phyloP scores from a whole-genome alignment of 2,113 vertebrate species.

The Diphyllodes magnificus region DNA sequence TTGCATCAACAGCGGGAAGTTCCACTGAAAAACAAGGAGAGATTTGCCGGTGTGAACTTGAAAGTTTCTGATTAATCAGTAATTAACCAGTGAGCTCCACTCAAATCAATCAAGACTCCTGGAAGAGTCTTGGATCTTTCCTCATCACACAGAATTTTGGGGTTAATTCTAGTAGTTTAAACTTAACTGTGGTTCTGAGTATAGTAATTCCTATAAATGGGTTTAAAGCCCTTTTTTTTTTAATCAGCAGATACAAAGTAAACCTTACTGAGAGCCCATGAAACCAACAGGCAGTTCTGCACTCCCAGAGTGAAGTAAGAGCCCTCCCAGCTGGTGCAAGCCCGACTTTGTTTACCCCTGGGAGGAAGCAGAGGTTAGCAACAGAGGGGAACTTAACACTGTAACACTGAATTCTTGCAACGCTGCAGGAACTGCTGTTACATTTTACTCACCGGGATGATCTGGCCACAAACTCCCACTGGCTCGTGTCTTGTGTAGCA shows the following conservation, averaged over 20 bases:
- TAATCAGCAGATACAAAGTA: neutral
- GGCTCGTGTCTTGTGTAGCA: conserved; percentile 94
- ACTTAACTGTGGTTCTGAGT: neutral
- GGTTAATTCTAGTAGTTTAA: neutral
- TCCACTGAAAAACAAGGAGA: conserved; percentile 80
- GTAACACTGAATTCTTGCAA: neutral
- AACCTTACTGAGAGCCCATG: neutral
- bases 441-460: conserved; percentile 85
- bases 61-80: neutral
- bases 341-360: neutral
- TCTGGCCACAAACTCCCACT: conserved; percentile 94
- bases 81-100: neutral
- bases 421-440: neutral
- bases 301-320: neutral
- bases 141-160: neutral
- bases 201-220: neutral
- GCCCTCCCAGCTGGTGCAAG: neutral
- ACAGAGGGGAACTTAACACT: neutral
- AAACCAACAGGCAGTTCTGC: neutral
- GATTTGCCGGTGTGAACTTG: neutral
- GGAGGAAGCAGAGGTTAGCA: neutral
- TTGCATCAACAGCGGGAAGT: conserved; percentile 94
- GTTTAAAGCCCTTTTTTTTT: neutral
- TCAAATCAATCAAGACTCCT: neutral
- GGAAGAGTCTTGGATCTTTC: neutral